These are phyloP conservation scores for Balaeniceps rex DNA, from an alignment of 2,113 vertebrate genomes.

Conservation along the genomic window DNA sequence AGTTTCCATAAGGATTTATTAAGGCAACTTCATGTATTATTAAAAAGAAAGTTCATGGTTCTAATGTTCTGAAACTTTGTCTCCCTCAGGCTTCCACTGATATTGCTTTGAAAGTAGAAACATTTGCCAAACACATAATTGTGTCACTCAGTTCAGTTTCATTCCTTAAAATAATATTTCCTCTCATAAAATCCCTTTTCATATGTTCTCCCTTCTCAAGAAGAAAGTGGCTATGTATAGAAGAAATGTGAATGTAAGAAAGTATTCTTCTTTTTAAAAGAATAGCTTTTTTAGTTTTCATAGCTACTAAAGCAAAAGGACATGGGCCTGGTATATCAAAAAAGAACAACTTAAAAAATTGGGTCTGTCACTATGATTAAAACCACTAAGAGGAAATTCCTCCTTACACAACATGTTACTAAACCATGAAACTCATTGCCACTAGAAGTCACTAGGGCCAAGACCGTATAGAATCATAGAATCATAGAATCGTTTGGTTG, in stretches of 20 bases:
- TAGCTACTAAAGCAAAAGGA: background rate
- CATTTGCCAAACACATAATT: background rate
- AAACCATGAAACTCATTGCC: background rate
- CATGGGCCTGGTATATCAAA: background rate
- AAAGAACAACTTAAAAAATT: background rate
- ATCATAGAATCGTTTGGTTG: too few species aligned
- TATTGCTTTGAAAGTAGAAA: constrained; percentile 4
- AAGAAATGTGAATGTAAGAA: background rate
- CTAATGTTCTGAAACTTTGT: background rate
- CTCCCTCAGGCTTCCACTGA: constrained; percentile 11
- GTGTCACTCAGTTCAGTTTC: background rate
- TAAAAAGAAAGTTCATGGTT: constrained; percentile 11
- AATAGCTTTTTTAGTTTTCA: background rate
- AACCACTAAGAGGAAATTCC: background rate
- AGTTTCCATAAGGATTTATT: constrained; percentile 44
- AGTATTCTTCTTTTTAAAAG: background rate
- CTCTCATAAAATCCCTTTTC: background rate
- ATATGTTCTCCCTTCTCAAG: background rate
- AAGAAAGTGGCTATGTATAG: background rate
- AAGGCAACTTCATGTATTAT: constrained; percentile 47
- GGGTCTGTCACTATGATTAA: background rate
- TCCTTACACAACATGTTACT: background rate
- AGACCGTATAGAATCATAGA: too few species aligned
- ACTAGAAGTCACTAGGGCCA: background rate
- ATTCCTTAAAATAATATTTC: background rate